Evolutionary conservation across 2,888 invertebrate species (phyloP).

Genomic region (Eupithecia inturbata): DNA sequence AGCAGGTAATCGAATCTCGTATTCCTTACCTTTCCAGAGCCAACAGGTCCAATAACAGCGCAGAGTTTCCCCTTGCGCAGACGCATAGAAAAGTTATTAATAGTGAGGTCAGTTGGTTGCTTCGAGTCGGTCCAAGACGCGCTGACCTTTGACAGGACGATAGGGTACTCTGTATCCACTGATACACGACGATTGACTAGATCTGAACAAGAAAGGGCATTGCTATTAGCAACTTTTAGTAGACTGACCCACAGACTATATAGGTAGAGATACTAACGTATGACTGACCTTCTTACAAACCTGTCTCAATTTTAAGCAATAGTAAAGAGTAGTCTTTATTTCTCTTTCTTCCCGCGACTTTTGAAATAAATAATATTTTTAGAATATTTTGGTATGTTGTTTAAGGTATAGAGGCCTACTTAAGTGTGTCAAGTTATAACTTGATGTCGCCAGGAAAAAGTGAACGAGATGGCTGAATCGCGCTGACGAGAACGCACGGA

Average conservation of each 20-base stretch:
- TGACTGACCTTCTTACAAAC: not conserved
- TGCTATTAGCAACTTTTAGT: not conserved
- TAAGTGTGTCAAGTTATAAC: too few relatives aligned
- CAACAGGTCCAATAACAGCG: conserved; percentile 94
- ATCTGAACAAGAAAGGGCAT: conserved; percentile 19
- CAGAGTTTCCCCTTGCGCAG: conserved; percentile 86
- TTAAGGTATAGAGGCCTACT: too few relatives aligned
- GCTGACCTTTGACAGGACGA: conserved; percentile 64
- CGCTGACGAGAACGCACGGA: too few relatives aligned
- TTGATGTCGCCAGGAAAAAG: too few relatives aligned
- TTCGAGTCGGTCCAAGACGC: conserved; percentile 69
- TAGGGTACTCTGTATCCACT: conserved; percentile 53
- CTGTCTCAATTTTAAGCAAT: too few relatives aligned
- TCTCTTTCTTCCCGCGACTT: too few relatives aligned
- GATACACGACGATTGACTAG: conserved; percentile 33
- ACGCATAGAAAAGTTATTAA: conserved; percentile 83
- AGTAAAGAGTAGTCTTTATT: too few relatives aligned
- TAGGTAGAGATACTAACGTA: too few relatives aligned
- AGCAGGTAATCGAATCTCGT: not conserved
- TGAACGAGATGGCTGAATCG: too few relatives aligned
- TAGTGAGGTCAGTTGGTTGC: conserved; percentile 70
- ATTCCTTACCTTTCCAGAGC: conserved; percentile 87
- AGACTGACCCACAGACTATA: too few relatives aligned
- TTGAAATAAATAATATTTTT: too few relatives aligned
- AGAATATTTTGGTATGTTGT: too few relatives aligned